Evolutionary conservation across 1,140 invertebrate species (phyloP), one percentile per base, ranked within the genome.

Genomic region (Samia ricini): DNA sequence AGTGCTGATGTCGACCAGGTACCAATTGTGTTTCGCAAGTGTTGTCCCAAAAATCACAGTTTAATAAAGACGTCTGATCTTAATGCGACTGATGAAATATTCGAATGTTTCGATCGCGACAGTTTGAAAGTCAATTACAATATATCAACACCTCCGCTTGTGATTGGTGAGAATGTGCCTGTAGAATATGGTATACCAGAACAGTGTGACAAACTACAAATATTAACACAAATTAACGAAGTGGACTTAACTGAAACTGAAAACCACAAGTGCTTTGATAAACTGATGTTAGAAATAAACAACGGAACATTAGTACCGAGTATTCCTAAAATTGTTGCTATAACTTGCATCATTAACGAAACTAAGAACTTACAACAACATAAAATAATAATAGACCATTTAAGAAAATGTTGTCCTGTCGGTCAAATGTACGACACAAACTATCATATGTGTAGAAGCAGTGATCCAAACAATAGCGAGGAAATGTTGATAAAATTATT

Each of bases 391-490:
- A 68, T 87, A 49, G 60, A 73, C 63, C 69, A 76, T 48, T 52
- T 87, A 29, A 68, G 72, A 20, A 89, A 89, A 66, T 89, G 86
- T 71, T 89, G 86, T 68, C 77, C 72, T 51, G 68, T 42, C 42
- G 77, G 76, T 10, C 72, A 85, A 57, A 73, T 61, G 33, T 88
- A 81, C 61, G 81, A 86, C 60, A 60, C 54, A 3, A 23, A 61
- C 18, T 68, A 74, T 36, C 79, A 85, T 60, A 55, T 76, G 22
- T 88, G 85, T 61, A 76, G 74, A 67, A 56, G 64, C 5, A 60
- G 33, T 58, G 58, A 60, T n/a, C 23, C 60, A 22, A 29, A 67
- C 29, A 67, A 48, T 55, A 64, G 69, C 19, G 67, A 68, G 42
- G 57, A 80, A 19, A 72, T 60, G 69, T 61, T 87, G 36, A 21